Conservation (phyloP, 2,113 vertebrate species). For the Ginglymostoma cirratum region DNA sequence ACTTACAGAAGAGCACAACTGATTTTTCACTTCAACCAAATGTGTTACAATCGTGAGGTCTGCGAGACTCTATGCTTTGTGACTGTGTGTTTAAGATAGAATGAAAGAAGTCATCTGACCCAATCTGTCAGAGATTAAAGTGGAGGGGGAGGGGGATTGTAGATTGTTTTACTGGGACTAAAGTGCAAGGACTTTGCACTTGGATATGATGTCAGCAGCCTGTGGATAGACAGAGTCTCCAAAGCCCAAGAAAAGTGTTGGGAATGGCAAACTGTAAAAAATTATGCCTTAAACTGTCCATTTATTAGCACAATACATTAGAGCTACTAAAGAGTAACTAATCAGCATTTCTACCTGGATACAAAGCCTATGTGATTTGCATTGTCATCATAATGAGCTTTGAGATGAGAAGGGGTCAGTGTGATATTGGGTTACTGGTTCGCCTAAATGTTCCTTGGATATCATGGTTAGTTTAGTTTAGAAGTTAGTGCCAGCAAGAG, state of each 20-base stretch:
- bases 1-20: background rate
- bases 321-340: background rate
- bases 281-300: background rate
- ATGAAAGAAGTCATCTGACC: background rate
- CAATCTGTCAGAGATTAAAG: background rate
- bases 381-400: background rate
- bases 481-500: background rate
- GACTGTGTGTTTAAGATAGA: background rate
- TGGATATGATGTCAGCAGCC: background rate
- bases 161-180: background rate
- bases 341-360: background rate
- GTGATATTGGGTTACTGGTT: background rate
- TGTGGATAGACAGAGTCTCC: background rate
- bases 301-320: background rate
- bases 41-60: too few species aligned
- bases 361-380: background rate
- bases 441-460: background rate
- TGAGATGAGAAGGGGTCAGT: background rate
- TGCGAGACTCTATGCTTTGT: background rate
- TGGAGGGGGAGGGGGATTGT: too few species aligned
- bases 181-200: background rate
- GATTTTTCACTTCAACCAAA: background rate
- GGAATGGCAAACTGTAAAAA: background rate
- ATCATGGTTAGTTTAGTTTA: background rate
- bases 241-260: background rate